phyloP scores from a whole-genome alignment of 2,113 vertebrate genomes.

The Microtus pennsylvanicus region DNA sequence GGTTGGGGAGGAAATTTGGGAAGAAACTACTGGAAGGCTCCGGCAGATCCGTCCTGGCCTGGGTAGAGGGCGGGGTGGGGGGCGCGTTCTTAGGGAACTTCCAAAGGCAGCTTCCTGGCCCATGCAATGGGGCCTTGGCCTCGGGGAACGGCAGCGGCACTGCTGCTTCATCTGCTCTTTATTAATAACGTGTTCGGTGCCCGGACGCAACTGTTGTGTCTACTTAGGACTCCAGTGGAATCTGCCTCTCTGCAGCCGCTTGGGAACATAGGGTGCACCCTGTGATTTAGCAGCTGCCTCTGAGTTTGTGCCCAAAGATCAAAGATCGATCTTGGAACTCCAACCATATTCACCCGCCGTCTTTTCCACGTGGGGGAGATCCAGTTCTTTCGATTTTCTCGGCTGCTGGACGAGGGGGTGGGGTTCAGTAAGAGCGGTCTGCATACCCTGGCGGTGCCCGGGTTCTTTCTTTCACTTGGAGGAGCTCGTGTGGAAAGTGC shows the following conservation, averaged over 20 bases:
- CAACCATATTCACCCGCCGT: constrained; percentile 21
- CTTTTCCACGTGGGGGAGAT: background rate
- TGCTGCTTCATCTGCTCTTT: constrained; percentile 75
- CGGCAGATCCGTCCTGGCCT: background rate
- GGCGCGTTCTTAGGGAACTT: background rate
- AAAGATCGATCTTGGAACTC: constrained; percentile 72
- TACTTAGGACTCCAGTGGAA: constrained; percentile 35
- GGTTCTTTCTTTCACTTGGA: constrained; percentile 20
- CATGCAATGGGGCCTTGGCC: background rate
- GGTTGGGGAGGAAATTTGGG: constrained; percentile 38
- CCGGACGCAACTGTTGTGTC: constrained; percentile 50
- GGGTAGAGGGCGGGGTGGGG: background rate
- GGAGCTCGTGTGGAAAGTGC: constrained; percentile 26
- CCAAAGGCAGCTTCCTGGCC: background rate
- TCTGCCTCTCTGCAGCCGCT: constrained; percentile 23
- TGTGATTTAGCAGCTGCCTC: constrained; percentile 70
- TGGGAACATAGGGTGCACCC: constrained; percentile 57
- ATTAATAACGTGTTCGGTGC: constrained; percentile 74
- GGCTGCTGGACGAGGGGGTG: background rate
- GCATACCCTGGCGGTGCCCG: background rate
- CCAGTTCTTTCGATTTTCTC: background rate
- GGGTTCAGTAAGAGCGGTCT: background rate
- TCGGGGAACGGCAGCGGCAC: constrained; percentile 38
- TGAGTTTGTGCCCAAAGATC: constrained; percentile 62
- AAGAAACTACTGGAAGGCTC: constrained; percentile 70